Percentiles rank a stretch among this genome's conserved stretches.
Evolutionary conservation across 2,888 invertebrate genomes (phyloP).

Genomic region (Poecilobothrus nobilitatus): DNA sequence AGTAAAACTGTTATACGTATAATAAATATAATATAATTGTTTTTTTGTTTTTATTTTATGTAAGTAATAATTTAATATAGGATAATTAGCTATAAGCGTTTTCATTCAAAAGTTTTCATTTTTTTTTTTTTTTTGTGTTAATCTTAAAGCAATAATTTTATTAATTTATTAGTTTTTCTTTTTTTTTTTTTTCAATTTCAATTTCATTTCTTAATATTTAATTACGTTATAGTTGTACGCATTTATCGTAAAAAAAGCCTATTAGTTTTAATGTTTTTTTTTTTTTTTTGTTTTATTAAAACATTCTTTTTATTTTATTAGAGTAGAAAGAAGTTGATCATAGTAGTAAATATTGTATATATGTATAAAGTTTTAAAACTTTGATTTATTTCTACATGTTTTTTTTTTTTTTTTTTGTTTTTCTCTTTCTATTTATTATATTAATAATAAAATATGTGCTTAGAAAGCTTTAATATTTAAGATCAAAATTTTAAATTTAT

Average conservation of each 20-base stretch:
- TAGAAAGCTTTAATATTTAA: too few species aligned
- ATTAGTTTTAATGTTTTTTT: neutral
- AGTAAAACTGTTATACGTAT: conserved; percentile 3
- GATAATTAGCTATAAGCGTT: conserved; percentile 4
- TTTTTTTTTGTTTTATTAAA: too few species aligned
- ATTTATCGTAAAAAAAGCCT: neutral
- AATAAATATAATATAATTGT: neutral
- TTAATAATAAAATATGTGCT: neutral
- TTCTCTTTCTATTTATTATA: neutral
- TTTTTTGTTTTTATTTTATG: neutral
- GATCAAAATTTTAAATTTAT: too few species aligned
- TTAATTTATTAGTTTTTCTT: too few species aligned
- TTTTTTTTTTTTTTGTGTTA: neutral
- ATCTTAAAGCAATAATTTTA: too few species aligned
- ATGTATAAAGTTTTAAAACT: neutral
- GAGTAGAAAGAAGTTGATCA: neutral
- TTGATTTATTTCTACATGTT: too few species aligned
- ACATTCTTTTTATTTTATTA: neutral
- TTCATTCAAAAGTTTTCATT: neutral
- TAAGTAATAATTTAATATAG: neutral
- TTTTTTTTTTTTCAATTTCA: too few species aligned
- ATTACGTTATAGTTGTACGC: conserved; percentile 3
- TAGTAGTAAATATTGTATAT: neutral
- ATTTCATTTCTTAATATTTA: neutral
- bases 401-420: too few species aligned